Percentiles rank a stretch among this genome's conserved stretches.
Evolutionary conservation across 2,797 vertebrate species (phyloP).

Genomic region (Falco naumanni): DNA sequence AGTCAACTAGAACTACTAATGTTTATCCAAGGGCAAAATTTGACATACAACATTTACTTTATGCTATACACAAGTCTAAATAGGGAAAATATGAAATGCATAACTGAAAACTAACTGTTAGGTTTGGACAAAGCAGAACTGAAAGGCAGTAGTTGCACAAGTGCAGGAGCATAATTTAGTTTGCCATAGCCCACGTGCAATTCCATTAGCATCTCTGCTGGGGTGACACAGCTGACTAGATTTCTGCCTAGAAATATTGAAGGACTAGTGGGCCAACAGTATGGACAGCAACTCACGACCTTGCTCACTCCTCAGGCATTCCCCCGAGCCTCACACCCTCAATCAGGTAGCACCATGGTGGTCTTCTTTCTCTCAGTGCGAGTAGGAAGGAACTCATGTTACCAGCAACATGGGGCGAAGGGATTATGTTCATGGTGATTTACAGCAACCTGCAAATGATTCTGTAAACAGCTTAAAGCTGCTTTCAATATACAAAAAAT

Average conservation of each 20-base stretch:
- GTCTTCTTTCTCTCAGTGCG: background rate
- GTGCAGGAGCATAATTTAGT: background rate
- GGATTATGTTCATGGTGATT: background rate
- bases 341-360: background rate
- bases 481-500: background rate
- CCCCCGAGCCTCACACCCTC: background rate
- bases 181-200: background rate
- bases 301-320: background rate
- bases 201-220: background rate
- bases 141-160: background rate
- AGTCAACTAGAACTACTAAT: conserved; percentile 10
- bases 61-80: background rate
- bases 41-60: conserved; percentile 35
- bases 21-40: conserved; percentile 19
- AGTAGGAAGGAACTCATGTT: background rate
- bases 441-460: background rate
- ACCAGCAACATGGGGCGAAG: background rate
- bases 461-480: background rate
- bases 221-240: background rate
- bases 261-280: background rate
- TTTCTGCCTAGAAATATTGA: background rate
- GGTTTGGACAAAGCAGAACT: background rate
- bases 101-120: background rate
- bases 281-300: background rate
- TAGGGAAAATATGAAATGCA: background rate